A percentile compares a stretch with the other conserved stretches of the same genome.
These are phyloP conservation scores for Galerucella pusilla DNA, from an alignment of 2,888 invertebrate species.

Conservation along the genomic window DNA sequence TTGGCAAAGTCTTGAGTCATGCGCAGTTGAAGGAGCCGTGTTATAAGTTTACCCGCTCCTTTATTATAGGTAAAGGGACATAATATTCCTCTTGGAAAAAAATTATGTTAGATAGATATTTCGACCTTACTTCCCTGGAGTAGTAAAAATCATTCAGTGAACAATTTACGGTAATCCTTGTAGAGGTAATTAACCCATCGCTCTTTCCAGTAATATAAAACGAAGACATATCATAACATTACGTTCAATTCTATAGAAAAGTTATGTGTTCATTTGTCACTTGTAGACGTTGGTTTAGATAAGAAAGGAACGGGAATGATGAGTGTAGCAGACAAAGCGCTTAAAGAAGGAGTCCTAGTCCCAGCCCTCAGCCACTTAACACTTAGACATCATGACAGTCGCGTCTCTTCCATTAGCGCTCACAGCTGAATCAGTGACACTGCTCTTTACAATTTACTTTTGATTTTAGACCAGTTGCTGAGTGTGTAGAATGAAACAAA, in stretches of 20 bases:
- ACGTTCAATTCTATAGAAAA: conserved; percentile 55
- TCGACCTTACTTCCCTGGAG: too few relatives aligned
- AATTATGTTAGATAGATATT: too few relatives aligned
- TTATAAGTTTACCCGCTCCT: too few relatives aligned
- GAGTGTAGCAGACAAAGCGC: conserved; percentile 21
- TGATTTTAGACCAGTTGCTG: conserved; percentile 30
- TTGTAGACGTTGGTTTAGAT: conserved; percentile 36
- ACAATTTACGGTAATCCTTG: neutral
- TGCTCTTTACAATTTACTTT: conserved; percentile 18
- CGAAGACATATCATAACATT: conserved; percentile 24
- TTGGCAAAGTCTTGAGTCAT: too few relatives aligned
- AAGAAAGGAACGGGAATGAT: conserved; percentile 40
- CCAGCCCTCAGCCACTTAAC: conserved; percentile 30
- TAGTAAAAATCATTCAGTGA: neutral
- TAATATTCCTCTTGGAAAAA: too few relatives aligned
- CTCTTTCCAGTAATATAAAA: conserved; percentile 4
- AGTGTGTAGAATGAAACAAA: neutral
- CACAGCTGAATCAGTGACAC: conserved; percentile 22
- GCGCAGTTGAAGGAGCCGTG: too few relatives aligned
- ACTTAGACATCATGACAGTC: conserved; percentile 61
- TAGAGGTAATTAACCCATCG: conserved; percentile 17
- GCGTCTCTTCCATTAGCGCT: conserved; percentile 59
- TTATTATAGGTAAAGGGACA: too few relatives aligned
- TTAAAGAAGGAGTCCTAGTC: conserved; percentile 36
- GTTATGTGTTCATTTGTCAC: conserved; percentile 64